Evolutionary conservation across 1,140 invertebrate genomes (phyloP).

Genomic region (Zophobas morio): DNA sequence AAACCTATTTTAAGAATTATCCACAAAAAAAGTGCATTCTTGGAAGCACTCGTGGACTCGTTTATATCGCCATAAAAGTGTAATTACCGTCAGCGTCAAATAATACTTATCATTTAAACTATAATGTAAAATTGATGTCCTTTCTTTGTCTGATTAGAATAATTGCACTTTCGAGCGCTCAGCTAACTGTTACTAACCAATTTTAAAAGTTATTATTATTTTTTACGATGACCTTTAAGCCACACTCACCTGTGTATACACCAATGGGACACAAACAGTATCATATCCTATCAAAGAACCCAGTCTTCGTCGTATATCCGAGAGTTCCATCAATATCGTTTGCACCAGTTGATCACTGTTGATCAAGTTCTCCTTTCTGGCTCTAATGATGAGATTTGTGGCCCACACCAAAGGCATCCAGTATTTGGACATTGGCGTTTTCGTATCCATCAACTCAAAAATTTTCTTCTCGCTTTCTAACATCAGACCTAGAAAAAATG

Average conservation of each 20-base stretch:
- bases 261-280: constrained; percentile 96
- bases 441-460: constrained; percentile 89
- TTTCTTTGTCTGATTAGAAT: too few relatives aligned
- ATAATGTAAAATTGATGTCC: too few relatives aligned
- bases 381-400: constrained; percentile 89
- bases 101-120: too few relatives aligned
- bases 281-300: constrained; percentile 93
- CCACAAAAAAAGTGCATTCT: too few relatives aligned
- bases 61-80: too few relatives aligned
- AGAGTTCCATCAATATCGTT: constrained; percentile 85
- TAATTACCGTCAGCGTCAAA: too few relatives aligned
- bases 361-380: constrained; percentile 85
- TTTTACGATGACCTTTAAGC: neutral
- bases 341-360: constrained; percentile 90
- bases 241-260: constrained; percentile 93
- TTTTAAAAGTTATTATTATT: neutral
- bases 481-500: constrained; percentile 80
- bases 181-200: neutral
- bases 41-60: too few relatives aligned
- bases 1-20: too few relatives aligned
- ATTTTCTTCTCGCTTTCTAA: constrained; percentile 92
- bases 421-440: constrained; percentile 91
- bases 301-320: constrained; percentile 84
- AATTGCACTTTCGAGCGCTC: too few relatives aligned
- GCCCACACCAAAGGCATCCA: constrained; percentile 95